phyloP scores from a whole-genome alignment of 2,113 vertebrate genomes.

The Bolborhynchus lineola region DNA sequence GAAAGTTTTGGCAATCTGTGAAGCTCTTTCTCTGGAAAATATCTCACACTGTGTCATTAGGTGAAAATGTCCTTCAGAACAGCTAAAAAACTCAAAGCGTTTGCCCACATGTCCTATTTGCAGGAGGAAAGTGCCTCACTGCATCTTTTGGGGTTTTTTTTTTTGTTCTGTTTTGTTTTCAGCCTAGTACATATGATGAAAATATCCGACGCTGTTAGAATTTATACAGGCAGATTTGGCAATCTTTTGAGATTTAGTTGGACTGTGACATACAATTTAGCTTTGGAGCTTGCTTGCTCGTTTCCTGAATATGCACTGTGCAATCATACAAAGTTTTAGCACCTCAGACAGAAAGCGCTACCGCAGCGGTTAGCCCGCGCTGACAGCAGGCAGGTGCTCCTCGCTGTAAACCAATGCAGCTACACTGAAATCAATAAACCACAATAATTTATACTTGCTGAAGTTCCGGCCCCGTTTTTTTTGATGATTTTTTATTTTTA shows the following conservation, averaged over 20 bases:
- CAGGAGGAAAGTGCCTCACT: not conserved
- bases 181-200: not conserved
- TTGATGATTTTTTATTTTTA: too few relatives aligned
- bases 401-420: not conserved
- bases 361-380: not conserved
- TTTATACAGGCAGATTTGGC: not conserved
- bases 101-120: not conserved
- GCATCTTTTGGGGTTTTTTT: not conserved
- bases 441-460: not conserved
- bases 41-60: not conserved
- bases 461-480: not conserved
- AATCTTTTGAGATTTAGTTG: not conserved
- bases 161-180: not conserved
- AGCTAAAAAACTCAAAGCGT: not conserved
- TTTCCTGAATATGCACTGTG: not conserved
- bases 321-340: not conserved
- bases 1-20: conserved; percentile 7
- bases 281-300: not conserved
- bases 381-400: not conserved
- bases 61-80: not conserved
- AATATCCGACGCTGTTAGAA: not conserved
- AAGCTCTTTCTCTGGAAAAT: not conserved
- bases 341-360: not conserved
- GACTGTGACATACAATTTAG: not conserved
- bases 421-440: conserved; percentile 9